Evolutionary conservation across 1,140 invertebrate species (phyloP).

Genomic region (Mizuhopecten yessoensis): DNA sequence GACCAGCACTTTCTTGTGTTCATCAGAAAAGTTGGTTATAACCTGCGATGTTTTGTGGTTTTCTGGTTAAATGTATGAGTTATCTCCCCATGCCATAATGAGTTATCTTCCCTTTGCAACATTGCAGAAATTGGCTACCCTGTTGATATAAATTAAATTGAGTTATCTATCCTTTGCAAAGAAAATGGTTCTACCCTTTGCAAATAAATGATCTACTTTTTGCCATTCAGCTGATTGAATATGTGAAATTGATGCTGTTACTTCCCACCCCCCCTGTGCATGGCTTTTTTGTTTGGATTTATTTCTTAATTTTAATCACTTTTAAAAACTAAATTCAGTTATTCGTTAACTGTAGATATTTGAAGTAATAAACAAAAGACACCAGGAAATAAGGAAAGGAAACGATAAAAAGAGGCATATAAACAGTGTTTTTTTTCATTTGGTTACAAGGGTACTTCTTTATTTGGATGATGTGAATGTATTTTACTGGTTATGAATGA

Average conservation of each 20-base stretch:
- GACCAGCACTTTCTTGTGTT: background rate
- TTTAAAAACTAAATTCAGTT: background rate
- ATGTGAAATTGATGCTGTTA: background rate
- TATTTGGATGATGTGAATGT: too few relatives aligned
- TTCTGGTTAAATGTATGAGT: constrained; percentile 39
- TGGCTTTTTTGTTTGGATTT: background rate
- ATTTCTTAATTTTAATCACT: background rate
- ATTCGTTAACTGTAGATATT: background rate
- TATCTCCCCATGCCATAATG: constrained; percentile 30
- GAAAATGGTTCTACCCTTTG: background rate
- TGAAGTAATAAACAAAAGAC: background rate
- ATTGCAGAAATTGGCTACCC: background rate
- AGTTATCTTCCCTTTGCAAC: constrained; percentile 19
- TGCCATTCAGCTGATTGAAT: background rate
- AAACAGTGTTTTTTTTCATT: too few relatives aligned
- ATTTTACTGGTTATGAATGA: too few relatives aligned
- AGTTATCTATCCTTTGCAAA: background rate
- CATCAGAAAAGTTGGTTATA: constrained; percentile 30
- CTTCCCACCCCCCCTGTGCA: background rate
- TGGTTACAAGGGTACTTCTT: too few relatives aligned
- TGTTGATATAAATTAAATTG: background rate
- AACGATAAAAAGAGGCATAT: too few relatives aligned
- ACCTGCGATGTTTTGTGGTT: constrained; percentile 26
- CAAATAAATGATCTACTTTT: background rate
- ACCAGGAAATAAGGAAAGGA: too few relatives aligned